Conservation (phyloP, 1,140 invertebrate genomes). For the Drosophila nasuta region DNA sequence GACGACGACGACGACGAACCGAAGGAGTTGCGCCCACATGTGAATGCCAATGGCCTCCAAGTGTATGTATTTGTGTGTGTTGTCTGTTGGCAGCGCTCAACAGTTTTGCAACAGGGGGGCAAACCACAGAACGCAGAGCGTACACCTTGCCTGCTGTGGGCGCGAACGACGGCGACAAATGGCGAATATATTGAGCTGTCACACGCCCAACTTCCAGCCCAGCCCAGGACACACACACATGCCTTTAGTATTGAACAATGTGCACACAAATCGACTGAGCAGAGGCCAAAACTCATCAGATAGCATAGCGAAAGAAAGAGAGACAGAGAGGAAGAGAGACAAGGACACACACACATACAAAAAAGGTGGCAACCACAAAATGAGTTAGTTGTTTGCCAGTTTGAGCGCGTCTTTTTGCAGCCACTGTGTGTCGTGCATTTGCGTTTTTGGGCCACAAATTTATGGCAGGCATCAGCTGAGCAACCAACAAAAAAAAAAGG, state of each 20-base stretch:
- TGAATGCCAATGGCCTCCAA: conserved; percentile 24
- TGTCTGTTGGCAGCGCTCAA: conserved; percentile 66
- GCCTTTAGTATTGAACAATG: conserved; percentile 72
- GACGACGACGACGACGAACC: conserved; percentile 6
- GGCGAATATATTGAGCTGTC: conserved; percentile 84
- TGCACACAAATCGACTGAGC: conserved; percentile 53
- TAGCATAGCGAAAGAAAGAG: conserved; percentile 5
- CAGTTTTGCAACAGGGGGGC: conserved; percentile 72
- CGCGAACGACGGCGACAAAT: conserved; percentile 71
- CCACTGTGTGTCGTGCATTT: conserved; percentile 19
- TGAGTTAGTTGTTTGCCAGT: conserved; percentile 77
- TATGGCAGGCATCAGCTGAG: conserved; percentile 33
- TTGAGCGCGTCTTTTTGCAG: conserved; percentile 45
- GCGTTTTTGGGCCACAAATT: conserved; percentile 33
- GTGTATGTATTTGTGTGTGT: conserved; percentile 28
- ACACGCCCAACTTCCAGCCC: conserved; percentile 53
- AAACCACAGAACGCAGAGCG: conserved; percentile 45
- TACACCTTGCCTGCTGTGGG: conserved; percentile 46
- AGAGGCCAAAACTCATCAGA: conserved; percentile 42
- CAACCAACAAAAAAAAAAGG: conserved; percentile 20
- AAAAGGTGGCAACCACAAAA: conserved; percentile 74
- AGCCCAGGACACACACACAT: conserved; percentile 14
- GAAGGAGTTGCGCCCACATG: conserved; percentile 38
- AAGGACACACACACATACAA: conserved; percentile 54
- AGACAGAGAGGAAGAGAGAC: no score